Base-by-base conservation (phyloP, 2,113 vertebrate genomes). In the Toxotes chatareus region DNA sequence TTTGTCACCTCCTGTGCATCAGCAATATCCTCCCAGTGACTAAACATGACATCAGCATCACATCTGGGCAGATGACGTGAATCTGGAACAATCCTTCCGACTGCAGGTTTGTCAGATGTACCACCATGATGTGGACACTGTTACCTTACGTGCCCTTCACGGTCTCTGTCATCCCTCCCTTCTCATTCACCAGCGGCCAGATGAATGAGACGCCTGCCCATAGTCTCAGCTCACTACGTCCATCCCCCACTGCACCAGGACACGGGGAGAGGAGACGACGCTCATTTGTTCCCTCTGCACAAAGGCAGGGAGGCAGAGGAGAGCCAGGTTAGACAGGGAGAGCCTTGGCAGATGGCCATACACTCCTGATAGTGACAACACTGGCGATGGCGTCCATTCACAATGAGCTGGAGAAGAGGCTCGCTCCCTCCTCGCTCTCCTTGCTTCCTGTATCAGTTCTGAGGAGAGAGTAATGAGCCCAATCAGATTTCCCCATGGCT, bases 401-500 rank as follows among this genome's bases (percentile, higher is more conserved):
- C 85, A 88, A 87, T 87, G 76, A 87, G 84, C 77, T 5, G 63
- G 68, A 70, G 66, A 65, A 67, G 34, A 66, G 67, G 10, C 40
- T 59, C 32, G 10, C 73, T 68, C 38, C 31, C 69, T 49, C 64
- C 51, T 76, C 57, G 62, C 32, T 65, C 40, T 40, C 16, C 49
- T 79, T 73, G 51, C 82, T 86, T 86, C 80, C 68, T 84, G 80
- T 86, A 82, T 92, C 77, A 75, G 84, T 62, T 88, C 88, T 83
- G 91, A 93, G 89, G 82, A 91, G 85, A 91, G 83, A 91, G 91
- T 93, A 95, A 94, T 92, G 92, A 94, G 94, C 90, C 92, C 92
- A 90, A 93, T 91, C 94, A 90, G 83, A 92, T 90, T 93, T 91
- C 86, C 91, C 93, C 76, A 63, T 87, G 84, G 91, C 87, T 92